phyloP scores from a whole-genome alignment of 1,140 invertebrate genomes.

The Hyphantria cunea region DNA sequence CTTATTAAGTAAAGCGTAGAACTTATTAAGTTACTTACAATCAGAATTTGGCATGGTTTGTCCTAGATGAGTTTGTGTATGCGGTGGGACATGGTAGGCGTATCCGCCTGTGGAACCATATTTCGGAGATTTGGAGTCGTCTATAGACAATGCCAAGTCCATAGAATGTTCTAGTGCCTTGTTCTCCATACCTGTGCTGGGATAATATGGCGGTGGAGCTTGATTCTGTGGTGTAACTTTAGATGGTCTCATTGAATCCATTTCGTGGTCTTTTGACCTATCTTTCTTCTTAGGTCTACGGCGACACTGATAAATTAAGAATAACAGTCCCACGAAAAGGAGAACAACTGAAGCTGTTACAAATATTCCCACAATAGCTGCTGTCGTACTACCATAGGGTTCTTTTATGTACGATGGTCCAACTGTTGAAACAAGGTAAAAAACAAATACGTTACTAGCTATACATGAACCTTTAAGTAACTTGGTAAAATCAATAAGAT shows the following conservation, averaged over 20 bases:
- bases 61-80: constrained; percentile 58
- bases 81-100: constrained; percentile 87
- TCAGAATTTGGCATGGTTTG: constrained; percentile 88
- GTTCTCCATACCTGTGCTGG: constrained; percentile 92
- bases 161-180: constrained; percentile 94
- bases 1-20: neutral
- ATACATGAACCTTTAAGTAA: too few relatives aligned
- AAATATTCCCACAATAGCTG: constrained; percentile 90
- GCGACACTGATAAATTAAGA: constrained; percentile 94
- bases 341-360: constrained; percentile 91
- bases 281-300: constrained; percentile 90
- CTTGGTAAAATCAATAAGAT: too few relatives aligned
- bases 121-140: constrained; percentile 90
- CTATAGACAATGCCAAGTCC: constrained; percentile 90
- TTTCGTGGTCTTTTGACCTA: constrained; percentile 93
- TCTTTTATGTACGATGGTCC: constrained; percentile 90
- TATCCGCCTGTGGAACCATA: constrained; percentile 92
- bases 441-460: neutral
- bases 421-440: constrained; percentile 78
- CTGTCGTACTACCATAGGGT: constrained; percentile 88
- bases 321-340: constrained; percentile 88
- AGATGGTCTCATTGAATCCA: constrained; percentile 91
- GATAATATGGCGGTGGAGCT: constrained; percentile 92
- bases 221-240: constrained; percentile 91
- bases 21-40: constrained; percentile 83